Evolutionary conservation across 2,113 vertebrate genomes (phyloP).

Genomic region (Cardinalis cardinalis): DNA sequence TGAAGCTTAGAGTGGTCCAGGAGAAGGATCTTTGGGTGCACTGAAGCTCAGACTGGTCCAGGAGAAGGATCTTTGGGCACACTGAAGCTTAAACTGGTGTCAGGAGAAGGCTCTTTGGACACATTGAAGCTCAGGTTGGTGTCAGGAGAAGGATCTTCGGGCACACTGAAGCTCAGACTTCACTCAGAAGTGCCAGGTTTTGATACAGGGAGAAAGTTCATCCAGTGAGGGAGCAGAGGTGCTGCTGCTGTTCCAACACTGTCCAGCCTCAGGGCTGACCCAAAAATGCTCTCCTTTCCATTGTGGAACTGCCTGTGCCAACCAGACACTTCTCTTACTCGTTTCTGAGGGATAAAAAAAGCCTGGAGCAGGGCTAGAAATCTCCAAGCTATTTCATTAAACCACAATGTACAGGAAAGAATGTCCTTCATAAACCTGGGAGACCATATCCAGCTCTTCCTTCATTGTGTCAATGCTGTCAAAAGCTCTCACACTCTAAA

Average conservation of each 20-base stretch:
- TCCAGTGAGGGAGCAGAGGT: background rate
- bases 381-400: background rate
- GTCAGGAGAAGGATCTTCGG: background rate
- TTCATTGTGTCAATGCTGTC: slow-evolving; percentile 26
- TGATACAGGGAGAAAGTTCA: background rate
- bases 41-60: background rate
- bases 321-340: background rate
- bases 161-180: background rate
- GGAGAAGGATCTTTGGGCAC: background rate
- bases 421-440: background rate
- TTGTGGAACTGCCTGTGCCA: background rate
- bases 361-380: background rate
- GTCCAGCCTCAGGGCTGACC: background rate
- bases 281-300: background rate
- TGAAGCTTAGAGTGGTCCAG: background rate
- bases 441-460: slow-evolving; percentile 11
- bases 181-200: background rate
- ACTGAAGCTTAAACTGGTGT: background rate
- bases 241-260: background rate
- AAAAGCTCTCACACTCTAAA: background rate
- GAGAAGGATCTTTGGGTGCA: background rate
- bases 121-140: background rate
- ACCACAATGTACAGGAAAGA: slow-evolving; percentile 29
- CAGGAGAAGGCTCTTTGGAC: too few species aligned
- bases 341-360: background rate